Conservation (phyloP, 2,113 vertebrate species). For the Elaphurus davidianus region DNA sequence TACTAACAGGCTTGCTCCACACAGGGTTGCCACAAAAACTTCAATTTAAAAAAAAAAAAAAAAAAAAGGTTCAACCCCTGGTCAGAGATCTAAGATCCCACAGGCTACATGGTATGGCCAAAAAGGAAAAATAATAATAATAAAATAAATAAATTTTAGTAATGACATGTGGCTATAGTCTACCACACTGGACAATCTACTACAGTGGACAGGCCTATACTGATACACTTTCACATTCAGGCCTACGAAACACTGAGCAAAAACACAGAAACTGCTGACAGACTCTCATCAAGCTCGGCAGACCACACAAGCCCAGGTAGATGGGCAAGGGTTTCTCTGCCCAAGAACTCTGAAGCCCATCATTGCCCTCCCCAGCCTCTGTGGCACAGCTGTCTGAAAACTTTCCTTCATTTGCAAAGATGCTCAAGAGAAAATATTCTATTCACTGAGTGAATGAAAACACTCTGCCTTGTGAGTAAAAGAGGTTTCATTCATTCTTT, state of each 20-base stretch:
- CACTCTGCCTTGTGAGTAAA: neutral
- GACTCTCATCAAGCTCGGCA: neutral
- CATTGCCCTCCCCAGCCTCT: neutral
- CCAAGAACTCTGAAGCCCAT: neutral
- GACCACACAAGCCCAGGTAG: neutral
- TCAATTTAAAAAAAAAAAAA: neutral
- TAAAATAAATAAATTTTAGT: neutral
- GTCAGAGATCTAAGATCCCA: neutral
- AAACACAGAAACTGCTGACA: neutral
- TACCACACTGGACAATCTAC: neutral
- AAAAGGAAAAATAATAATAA: neutral
- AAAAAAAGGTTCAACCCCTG: neutral
- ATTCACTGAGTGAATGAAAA: neutral
- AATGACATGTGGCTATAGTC: neutral
- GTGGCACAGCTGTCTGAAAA: neutral
- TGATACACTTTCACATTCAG: neutral
- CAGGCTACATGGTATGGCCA: neutral
- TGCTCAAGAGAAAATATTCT: slow-evolving; percentile 3
- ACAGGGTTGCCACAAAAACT: neutral
- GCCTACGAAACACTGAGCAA: neutral
- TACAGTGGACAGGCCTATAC: neutral
- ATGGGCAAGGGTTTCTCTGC: neutral
- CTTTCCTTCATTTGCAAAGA: slow-evolving; percentile 17
- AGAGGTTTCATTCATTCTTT: neutral
- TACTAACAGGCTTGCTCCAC: neutral